These are phyloP conservation scores for Agrilus biguttatus DNA, from an alignment of 2,888 invertebrate genomes.

Conservation along the genomic window DNA sequence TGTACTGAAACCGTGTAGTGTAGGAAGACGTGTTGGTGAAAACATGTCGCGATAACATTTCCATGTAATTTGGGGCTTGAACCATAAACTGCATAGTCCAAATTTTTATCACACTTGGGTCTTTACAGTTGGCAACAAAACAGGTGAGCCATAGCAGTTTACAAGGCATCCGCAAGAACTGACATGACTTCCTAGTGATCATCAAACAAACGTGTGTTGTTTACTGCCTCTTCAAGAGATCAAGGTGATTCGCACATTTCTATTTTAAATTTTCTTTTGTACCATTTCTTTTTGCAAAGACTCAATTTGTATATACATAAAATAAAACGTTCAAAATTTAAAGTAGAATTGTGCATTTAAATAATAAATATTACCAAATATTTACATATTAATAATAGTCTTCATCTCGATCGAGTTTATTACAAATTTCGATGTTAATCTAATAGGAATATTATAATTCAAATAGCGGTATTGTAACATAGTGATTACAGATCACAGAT, in stretches of 20 bases:
- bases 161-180: slow-evolving; percentile 6
- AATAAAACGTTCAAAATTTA: no score
- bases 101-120: slow-evolving; percentile 17
- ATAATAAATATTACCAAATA: no score
- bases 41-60: slow-evolving; percentile 4
- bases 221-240: slow-evolving; percentile 9
- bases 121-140: slow-evolving; percentile 21
- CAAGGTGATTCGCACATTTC: slow-evolving; percentile 13
- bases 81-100: slow-evolving; percentile 6
- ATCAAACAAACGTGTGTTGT: not conserved
- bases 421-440: no score
- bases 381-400: no score
- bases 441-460: no score
- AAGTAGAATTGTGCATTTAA: no score
- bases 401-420: no score
- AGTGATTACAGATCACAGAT: no score
- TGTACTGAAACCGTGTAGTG: not conserved
- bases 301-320: no score
- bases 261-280: slow-evolving; percentile 6
- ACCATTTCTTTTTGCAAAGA: no score
- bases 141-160: slow-evolving; percentile 21
- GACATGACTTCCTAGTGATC: not conserved
- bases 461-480: no score
- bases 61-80: slow-evolving; percentile 6
- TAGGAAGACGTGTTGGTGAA: not conserved